phyloP scores from a whole-genome alignment of 2,797 vertebrate genomes.

The Anguilla pacifica region DNA sequence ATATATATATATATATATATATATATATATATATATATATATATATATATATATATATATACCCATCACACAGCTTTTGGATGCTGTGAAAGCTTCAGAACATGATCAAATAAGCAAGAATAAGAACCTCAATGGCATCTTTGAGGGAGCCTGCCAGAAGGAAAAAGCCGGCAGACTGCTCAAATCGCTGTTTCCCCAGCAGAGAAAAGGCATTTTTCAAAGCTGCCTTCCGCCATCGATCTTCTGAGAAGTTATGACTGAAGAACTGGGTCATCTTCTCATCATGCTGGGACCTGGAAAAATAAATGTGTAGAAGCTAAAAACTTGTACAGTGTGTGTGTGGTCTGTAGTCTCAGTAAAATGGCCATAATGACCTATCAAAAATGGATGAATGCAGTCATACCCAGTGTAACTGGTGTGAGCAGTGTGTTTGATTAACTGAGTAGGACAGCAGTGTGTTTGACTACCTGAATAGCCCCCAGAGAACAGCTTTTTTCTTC shows the following conservation, averaged over 20 bases:
- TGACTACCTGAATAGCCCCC: conserved; percentile 93
- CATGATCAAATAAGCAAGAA: too few species aligned
- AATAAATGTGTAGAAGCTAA: conserved; percentile 23
- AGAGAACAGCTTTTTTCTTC: conserved; percentile 98
- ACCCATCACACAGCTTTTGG: neutral
- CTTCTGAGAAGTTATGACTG: conserved; percentile 96
- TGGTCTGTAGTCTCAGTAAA: neutral
- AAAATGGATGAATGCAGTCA: neutral
- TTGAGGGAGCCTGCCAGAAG: conserved; percentile 95
- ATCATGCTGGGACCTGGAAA: conserved; percentile 89
- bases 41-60: too few species aligned
- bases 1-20: too few species aligned
- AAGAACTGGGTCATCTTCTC: conserved; percentile 99
- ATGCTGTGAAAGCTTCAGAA: neutral
- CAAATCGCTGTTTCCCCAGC: conserved; percentile 96
- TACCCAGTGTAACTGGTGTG: neutral
- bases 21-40: too few species aligned
- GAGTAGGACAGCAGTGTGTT: neutral
- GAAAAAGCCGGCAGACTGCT: conserved; percentile 97
- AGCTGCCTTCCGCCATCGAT: conserved; percentile 95
- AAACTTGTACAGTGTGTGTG: neutral
- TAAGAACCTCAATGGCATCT: conserved; percentile 92
- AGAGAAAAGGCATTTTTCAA: conserved; percentile 97
- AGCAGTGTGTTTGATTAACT: neutral
- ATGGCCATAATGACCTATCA: neutral